Conservation (phyloP, 2,113 vertebrate genomes). For the Phodopus roborovskii region DNA sequence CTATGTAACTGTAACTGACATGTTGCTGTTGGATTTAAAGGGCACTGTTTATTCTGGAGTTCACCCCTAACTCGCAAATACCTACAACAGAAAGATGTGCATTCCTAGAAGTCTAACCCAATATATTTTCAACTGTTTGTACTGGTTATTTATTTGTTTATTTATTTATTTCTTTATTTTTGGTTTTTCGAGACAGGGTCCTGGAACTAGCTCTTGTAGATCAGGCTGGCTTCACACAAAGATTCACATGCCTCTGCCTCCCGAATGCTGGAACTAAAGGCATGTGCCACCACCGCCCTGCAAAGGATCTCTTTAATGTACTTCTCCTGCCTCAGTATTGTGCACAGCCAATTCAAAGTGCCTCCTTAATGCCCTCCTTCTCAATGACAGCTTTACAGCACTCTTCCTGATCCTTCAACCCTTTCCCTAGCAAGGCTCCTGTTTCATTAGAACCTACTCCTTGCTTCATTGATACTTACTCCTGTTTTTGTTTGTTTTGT, state of each 20-base stretch:
- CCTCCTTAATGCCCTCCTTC: neutral
- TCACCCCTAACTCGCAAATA: neutral
- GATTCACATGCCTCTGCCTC: too few species aligned
- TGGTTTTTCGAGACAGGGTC: too few species aligned
- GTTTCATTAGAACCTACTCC: neutral
- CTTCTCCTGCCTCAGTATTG: neutral
- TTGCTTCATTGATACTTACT: neutral
- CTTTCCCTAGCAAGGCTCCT: neutral
- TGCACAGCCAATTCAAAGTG: neutral
- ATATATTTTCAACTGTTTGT: neutral
- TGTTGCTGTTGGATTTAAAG: neutral
- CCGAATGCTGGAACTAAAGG: too few species aligned
- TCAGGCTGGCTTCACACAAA: too few species aligned
- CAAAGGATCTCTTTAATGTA: neutral
- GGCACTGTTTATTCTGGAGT: rapidly evolving
- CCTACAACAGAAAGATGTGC: neutral
- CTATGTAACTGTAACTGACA: neutral
- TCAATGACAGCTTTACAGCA: neutral
- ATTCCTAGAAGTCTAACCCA: neutral
- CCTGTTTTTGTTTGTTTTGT: neutral
- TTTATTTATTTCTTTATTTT: too few species aligned
- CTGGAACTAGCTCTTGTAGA: too few species aligned
- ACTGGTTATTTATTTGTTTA: neutral
- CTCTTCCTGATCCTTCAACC: neutral
- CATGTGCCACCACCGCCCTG: too few species aligned